phyloP scores from a whole-genome alignment of 2,797 vertebrate genomes.

The Heterohyrax brucei region DNA sequence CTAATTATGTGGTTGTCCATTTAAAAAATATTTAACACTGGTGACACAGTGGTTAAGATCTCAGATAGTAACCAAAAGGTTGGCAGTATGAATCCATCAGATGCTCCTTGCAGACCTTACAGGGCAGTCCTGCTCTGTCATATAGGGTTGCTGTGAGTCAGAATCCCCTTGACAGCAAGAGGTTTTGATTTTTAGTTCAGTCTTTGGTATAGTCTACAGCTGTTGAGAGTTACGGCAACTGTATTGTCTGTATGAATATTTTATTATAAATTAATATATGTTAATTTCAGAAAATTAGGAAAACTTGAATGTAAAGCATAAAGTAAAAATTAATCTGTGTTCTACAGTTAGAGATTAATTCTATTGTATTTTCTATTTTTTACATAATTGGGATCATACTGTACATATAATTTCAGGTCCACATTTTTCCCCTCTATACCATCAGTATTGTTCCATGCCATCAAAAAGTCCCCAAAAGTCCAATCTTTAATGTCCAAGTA shows the following conservation, averaged over 20 bases:
- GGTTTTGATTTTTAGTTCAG: no score
- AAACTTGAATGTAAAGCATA: neutral
- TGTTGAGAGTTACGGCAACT: neutral
- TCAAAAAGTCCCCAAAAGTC: conserved; percentile 29
- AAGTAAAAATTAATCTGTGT: conserved; percentile 46
- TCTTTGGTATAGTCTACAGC: neutral
- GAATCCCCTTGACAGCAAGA: no score
- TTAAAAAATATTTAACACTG: neutral
- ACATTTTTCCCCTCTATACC: neutral
- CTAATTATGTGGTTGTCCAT: neutral
- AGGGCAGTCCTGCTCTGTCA: no score
- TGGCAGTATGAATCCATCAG: no score
- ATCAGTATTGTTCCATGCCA: neutral
- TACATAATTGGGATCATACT: neutral
- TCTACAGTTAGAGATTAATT: neutral
- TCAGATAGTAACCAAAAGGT: no score
- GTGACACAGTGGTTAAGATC: no score
- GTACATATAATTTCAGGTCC: neutral
- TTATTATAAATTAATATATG: neutral
- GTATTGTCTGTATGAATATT: neutral
- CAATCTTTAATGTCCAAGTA: neutral
- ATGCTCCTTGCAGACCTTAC: no score
- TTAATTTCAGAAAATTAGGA: conserved; percentile 7
- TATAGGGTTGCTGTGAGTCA: no score
- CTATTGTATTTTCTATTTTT: neutral